These are phyloP conservation scores for Scaptodrosophila latifasciaeformis DNA, from an alignment of 2,888 invertebrate species.

Conservation along the genomic window DNA sequence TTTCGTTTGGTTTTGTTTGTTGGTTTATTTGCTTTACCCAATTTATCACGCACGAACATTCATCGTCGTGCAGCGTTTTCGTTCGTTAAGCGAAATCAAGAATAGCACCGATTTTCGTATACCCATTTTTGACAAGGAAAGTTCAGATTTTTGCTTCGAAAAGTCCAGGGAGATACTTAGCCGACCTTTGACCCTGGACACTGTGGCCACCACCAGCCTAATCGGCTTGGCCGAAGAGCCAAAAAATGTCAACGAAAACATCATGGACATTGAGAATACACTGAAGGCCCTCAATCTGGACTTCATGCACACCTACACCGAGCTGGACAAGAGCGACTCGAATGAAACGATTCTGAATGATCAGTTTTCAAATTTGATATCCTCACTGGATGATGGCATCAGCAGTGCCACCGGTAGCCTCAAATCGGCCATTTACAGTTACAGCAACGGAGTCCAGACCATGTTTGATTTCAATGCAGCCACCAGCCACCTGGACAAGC, in stretches of 20 bases:
- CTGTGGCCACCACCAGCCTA: conserved; percentile 19
- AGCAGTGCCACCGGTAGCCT: conserved; percentile 72
- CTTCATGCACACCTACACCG: conserved; percentile 75
- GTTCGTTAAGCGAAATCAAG: conserved; percentile 77
- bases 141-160: conserved; percentile 83
- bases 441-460: conserved; percentile 70
- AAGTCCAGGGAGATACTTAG: conserved; percentile 82
- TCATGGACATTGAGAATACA: conserved; percentile 75
- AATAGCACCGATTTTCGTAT: conserved; percentile 76
- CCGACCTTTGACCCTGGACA: conserved; percentile 76
- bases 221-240: conserved; percentile 33
- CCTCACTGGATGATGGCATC: conserved; percentile 71
- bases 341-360: conserved; percentile 74
- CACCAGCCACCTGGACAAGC: conserved; percentile 73
- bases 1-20: conserved; percentile 22
- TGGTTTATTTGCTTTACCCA: conserved; percentile 9
- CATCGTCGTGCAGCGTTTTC: conserved; percentile 75
- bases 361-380: conserved; percentile 67
- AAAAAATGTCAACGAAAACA: conserved; percentile 73
- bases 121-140: conserved; percentile 84
- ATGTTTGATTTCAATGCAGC: conserved; percentile 73
- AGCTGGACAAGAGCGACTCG: conserved; percentile 75
- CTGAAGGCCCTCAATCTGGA: conserved; percentile 74
- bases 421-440: conserved; percentile 71
- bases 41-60: not conserved